Evolutionary conservation across 2,797 vertebrate species (phyloP).

Genomic region (Sandelia bainsii): DNA sequence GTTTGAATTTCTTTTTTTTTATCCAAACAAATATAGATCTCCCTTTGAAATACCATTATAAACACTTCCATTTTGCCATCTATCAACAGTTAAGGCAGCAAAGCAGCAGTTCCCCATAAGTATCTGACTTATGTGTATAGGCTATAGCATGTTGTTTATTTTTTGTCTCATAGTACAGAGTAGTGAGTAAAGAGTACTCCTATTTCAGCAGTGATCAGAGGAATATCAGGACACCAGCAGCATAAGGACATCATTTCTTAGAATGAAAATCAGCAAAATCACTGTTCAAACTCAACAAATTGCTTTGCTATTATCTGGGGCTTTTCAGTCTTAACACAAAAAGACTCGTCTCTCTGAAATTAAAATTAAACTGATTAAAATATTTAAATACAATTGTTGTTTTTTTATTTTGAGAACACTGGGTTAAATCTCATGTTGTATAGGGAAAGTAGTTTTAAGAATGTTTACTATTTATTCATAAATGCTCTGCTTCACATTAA

Average conservation of each 20-base stretch:
- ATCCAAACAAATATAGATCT: constrained; percentile 15
- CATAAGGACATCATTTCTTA: not conserved
- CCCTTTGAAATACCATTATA: constrained; percentile 3
- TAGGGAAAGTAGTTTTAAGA: constrained; percentile 7
- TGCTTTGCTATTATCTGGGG: not conserved
- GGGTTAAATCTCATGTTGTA: constrained; percentile 21
- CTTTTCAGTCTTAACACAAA: not conserved
- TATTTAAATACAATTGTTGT: not conserved
- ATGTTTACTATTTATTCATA: constrained; percentile 33
- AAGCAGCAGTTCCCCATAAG: constrained; percentile 4
- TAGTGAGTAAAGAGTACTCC: too few species aligned
- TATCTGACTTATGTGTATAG: constrained; percentile 8
- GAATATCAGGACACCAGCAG: not conserved
- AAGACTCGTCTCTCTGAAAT: not conserved
- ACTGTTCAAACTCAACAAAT: constrained; percentile 14
- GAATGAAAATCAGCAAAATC: constrained; percentile 23
- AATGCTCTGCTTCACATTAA: constrained; percentile 47
- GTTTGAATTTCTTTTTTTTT: not conserved
- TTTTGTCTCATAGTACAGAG: not conserved
- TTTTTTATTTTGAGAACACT: not conserved
- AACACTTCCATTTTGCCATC: constrained; percentile 36
- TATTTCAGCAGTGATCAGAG: constrained; percentile 20
- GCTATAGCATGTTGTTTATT: not conserved
- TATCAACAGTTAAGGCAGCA: constrained; percentile 21
- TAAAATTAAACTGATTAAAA: not conserved